Evolutionary conservation across 2,797 vertebrate species (phyloP).

Genomic region (Sylvilagus floridanus): DNA sequence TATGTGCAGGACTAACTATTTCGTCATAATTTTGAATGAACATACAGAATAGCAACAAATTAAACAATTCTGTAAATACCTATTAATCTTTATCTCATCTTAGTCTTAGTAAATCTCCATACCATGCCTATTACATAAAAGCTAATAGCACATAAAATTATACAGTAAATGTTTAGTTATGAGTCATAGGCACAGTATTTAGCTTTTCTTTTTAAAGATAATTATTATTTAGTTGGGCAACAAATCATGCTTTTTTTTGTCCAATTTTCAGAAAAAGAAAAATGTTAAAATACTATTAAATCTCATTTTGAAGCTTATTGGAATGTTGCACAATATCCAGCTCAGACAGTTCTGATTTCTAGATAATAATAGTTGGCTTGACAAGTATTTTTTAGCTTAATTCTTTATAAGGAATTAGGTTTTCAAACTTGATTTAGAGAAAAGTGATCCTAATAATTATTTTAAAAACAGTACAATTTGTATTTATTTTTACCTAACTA

Average conservation of each 20-base stretch:
- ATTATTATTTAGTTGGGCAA: conserved; percentile 53
- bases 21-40: neutral
- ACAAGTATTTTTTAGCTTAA: neutral
- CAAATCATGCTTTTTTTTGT: conserved; percentile 22
- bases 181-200: neutral
- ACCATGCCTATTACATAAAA: neutral
- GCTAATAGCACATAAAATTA: neutral
- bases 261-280: neutral
- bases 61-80: neutral
- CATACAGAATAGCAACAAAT: neutral
- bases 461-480: neutral
- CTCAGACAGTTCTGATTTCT: neutral
- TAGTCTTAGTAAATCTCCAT: neutral
- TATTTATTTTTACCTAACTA: neutral
- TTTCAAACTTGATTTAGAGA: neutral
- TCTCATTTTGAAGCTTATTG: neutral
- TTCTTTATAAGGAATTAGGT: neutral
- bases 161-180: conserved; percentile 51
- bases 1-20: neutral
- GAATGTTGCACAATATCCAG: conserved; percentile 12
- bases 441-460: neutral
- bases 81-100: neutral
- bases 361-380: neutral
- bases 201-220: neutral
- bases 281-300: conserved; percentile 19